phyloP scores from a whole-genome alignment of 2,888 invertebrate species.

The Ametastegia equiseti region DNA sequence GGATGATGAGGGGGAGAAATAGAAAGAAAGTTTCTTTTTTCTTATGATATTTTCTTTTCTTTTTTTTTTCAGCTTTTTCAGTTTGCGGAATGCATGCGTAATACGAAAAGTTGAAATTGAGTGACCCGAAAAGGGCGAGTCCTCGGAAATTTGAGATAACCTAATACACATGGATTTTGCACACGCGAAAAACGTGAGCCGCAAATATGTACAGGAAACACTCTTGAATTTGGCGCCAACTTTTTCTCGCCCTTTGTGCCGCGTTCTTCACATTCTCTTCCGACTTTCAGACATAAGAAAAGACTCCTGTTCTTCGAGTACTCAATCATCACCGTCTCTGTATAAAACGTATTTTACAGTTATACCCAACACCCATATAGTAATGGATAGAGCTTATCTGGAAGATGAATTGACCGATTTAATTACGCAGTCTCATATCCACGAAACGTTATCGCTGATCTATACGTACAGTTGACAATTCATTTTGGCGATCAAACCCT shows the following conservation, averaged over 20 bases:
- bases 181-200: not conserved
- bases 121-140: not conserved
- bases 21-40: not conserved
- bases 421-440: not conserved
- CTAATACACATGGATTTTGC: not conserved
- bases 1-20: not conserved
- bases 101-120: not conserved
- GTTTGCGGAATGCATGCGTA: not conserved
- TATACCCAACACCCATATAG: slow-evolving; percentile 2
- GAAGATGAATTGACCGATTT: slow-evolving; percentile 10
- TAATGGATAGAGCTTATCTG: not conserved
- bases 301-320: slow-evolving; percentile 7
- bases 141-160: not conserved
- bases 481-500: not conserved
- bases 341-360: not conserved
- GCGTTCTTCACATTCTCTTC: slow-evolving; percentile 30
- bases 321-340: slow-evolving; percentile 19
- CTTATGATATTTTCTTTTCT: too few relatives aligned
- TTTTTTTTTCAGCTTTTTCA: not conserved
- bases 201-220: not conserved
- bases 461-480: not conserved
- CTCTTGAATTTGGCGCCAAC: slow-evolving; percentile 33
- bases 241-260: not conserved
- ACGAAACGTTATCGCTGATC: not conserved
- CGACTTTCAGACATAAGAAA: slow-evolving; percentile 12